Conservation (phyloP, 1,140 invertebrate genomes). For the Aleiodes sp. region DNA sequence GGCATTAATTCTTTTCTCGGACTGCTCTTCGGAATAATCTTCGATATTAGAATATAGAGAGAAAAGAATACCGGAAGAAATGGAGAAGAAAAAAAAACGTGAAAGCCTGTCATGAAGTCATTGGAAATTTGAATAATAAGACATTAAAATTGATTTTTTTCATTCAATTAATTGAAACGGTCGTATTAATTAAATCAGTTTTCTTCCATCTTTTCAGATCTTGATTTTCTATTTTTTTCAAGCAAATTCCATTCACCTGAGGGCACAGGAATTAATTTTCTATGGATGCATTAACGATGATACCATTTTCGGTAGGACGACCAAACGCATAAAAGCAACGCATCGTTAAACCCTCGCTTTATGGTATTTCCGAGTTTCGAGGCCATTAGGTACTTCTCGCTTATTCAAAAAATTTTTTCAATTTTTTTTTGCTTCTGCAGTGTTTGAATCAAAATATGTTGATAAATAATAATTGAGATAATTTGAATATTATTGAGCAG, state of each 20-base stretch:
- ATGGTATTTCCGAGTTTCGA: constrained; percentile 45
- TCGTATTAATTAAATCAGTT: too few relatives aligned
- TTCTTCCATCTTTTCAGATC: not conserved
- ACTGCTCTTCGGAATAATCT: constrained; percentile 30
- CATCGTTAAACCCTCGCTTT: constrained; percentile 45
- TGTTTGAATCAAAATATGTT: constrained; percentile 46
- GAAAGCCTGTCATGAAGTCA: not conserved
- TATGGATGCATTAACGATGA: constrained; percentile 10
- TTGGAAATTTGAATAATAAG: too few relatives aligned
- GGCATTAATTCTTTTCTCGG: constrained; percentile 26
- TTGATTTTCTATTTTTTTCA: too few relatives aligned
- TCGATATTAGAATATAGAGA: not conserved
- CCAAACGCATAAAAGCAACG: constrained; percentile 42
- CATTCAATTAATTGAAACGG: too few relatives aligned
- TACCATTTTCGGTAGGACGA: not conserved
- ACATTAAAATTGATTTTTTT: too few relatives aligned
- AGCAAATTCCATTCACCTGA: not conserved
- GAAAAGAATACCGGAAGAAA: constrained; percentile 15
- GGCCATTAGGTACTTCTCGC: constrained; percentile 40
- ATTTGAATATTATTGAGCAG: too few relatives aligned
- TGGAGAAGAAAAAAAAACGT: not conserved
- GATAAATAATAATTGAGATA: constrained; percentile 44
- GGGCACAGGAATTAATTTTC: constrained; percentile 7
- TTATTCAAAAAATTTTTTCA: constrained; percentile 30
- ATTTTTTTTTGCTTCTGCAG: constrained; percentile 41